These are phyloP conservation scores for Ochlodes sylvanus DNA, from an alignment of 2,888 invertebrate species.

Conservation along the genomic window DNA sequence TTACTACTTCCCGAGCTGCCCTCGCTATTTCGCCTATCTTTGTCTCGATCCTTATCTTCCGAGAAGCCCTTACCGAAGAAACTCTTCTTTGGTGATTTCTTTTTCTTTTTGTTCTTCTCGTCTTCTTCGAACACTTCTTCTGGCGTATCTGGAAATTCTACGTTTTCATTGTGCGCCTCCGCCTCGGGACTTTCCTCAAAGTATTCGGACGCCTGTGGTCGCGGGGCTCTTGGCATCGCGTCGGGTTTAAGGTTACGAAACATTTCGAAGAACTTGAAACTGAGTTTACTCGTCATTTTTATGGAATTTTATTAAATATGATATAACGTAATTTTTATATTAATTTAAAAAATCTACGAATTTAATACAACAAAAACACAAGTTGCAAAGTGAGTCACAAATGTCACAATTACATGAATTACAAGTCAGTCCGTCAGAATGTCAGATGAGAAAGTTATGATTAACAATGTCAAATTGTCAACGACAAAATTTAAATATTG, in stretches of 20 bases:
- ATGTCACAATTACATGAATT: too few relatives aligned
- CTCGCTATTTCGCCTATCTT: slow-evolving; percentile 48
- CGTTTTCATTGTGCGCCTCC: slow-evolving; percentile 51
- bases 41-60: slow-evolving; percentile 44
- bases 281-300: slow-evolving; percentile 49
- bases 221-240: slow-evolving; percentile 79
- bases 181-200: slow-evolving; percentile 44
- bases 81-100: slow-evolving; percentile 54
- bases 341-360: too few relatives aligned
- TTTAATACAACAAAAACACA: too few relatives aligned
- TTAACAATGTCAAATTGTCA: too few relatives aligned
- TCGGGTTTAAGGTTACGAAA: slow-evolving; percentile 80
- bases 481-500: too few relatives aligned
- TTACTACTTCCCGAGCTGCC: slow-evolving; percentile 51
- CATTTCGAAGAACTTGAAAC: slow-evolving; percentile 65
- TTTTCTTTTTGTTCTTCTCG: slow-evolving; percentile 53
- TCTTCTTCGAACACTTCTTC: slow-evolving; percentile 62
- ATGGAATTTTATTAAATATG: neutral
- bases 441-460: too few relatives aligned
- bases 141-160: slow-evolving; percentile 49
- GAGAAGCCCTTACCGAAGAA: slow-evolving; percentile 40
- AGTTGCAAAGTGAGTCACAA: too few relatives aligned
- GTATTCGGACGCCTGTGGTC: slow-evolving; percentile 51
- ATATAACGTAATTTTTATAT: neutral
- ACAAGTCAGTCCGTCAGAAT: too few relatives aligned